Base-by-base conservation (phyloP, 2,888 invertebrate genomes). In the Cerceris rybyensis region DNA sequence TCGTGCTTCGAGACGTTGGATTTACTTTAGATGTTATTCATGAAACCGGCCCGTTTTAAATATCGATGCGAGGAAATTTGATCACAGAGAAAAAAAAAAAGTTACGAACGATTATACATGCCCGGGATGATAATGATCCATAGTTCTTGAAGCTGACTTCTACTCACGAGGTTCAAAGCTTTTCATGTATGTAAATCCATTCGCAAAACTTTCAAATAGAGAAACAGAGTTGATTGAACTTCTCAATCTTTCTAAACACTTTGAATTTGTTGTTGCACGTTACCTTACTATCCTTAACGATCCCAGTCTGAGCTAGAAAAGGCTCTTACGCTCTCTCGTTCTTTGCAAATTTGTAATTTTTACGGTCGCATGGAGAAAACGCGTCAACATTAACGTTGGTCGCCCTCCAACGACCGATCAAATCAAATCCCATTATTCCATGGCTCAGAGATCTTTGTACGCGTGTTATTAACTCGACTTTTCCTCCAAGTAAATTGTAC, bases 351-450 rank as follows among this genome's bases (percentile, higher is more conserved):
- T 69, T 84, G 72, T 76, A 73, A 80, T 46, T 77, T 81, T 78
- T 81, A 82, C 8, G 87, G 79, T 88, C 89, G 90, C 90, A 90
- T 90, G 89, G 87, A 88, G 89, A 88, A 80, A 68, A 65, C 88
- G 88, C 89, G 28, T 87, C 90, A 89, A 88, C 84, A 84, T 78
- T 78, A 87, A 80, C 80, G 83, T 75, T 87, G 83, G 78, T 87
- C 83, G 85, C 87, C 87, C 86, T 58, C 82, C 86, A 28, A 86
- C 86, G 85, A 86, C 85, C 86, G 82, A 75, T 72, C 69, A 64
- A 59, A 69, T 39, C 41, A 28, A 28, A 61, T 76, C 65, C 66
- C 49, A 75, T 28, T 69, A 66, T 79, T 77, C 46, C 72, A 70
- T 61, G 39, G 39, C 46, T 75, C 63, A 69, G 54, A 70, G 17